These are phyloP conservation scores for Zaprionus davidi DNA, from an alignment of 1,140 invertebrate species.

Conservation along the genomic window DNA sequence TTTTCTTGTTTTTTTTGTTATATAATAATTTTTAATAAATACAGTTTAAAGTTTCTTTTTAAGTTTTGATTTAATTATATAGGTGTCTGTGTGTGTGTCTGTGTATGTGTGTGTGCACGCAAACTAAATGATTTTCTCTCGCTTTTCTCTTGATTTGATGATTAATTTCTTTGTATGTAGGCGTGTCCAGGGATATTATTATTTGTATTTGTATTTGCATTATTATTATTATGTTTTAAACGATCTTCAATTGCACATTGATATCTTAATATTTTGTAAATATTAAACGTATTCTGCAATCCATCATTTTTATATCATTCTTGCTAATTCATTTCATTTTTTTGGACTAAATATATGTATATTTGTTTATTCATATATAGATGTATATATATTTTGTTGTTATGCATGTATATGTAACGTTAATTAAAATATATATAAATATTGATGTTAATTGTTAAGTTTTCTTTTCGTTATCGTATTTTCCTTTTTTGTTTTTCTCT, in stretches of 20 bases:
- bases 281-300: conserved; percentile 66
- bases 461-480: conserved; percentile 37
- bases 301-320: conserved; percentile 33
- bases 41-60: conserved; percentile 59
- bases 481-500: conserved; percentile 33
- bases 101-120: conserved; percentile 31
- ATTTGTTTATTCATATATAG: conserved; percentile 57
- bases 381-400: conserved; percentile 61
- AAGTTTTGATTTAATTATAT: conserved; percentile 70
- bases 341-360: conserved; percentile 69
- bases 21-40: conserved; percentile 55
- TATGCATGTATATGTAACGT: conserved; percentile 66
- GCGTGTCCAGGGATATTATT: conserved; percentile 17
- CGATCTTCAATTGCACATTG: conserved; percentile 80
- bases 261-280: conserved; percentile 82
- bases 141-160: conserved; percentile 28
- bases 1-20: conserved; percentile 17
- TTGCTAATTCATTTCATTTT: conserved; percentile 65
- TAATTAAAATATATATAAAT: conserved; percentile 78
- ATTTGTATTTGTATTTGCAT: not conserved
- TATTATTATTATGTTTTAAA: conserved; percentile 63
- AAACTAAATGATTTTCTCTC: conserved; percentile 50
- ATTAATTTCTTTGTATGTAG: conserved; percentile 26
- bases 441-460: conserved; percentile 61
- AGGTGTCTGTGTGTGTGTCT: conserved; percentile 34